phyloP scores from a whole-genome alignment of 2,888 invertebrate genomes.

The Tetragonula carbonaria region DNA sequence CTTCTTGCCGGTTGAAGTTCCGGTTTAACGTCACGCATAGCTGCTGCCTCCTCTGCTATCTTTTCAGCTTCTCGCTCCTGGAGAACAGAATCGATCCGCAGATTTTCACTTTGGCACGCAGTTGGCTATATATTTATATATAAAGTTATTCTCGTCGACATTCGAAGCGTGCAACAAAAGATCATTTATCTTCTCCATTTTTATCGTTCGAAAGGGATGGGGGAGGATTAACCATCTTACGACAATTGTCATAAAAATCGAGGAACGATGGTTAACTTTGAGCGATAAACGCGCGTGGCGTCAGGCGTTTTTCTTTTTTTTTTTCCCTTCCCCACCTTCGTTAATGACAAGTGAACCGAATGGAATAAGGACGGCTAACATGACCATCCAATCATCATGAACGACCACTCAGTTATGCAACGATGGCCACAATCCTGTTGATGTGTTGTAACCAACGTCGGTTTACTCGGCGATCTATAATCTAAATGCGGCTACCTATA shows the following conservation, averaged over 20 bases:
- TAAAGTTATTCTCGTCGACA: no score
- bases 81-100: neutral
- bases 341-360: slow-evolving; percentile 48
- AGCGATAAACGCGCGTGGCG: slow-evolving; percentile 2
- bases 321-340: neutral
- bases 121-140: no score
- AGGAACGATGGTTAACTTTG: neutral
- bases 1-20: slow-evolving; percentile 76
- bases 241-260: neutral
- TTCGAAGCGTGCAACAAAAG: neutral
- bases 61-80: slow-evolving; percentile 82
- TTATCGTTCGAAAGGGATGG: neutral
- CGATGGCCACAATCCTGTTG: slow-evolving; percentile 72
- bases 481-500: slow-evolving; percentile 66
- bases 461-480: slow-evolving; percentile 64
- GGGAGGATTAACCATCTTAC: neutral
- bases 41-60: slow-evolving; percentile 77
- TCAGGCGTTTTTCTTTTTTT: slow-evolving; percentile 16
- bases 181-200: neutral
- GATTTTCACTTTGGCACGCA: neutral
- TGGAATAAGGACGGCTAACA: slow-evolving; percentile 40
- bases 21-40: slow-evolving; percentile 78
- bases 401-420: slow-evolving; percentile 81
- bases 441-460: slow-evolving; percentile 44
- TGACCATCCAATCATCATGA: slow-evolving; percentile 78